A percentile compares a stretch with the other conserved stretches of the same genome.
phyloP scores from a whole-genome alignment of 2,888 invertebrate genomes.

The Parnassius smintheus region DNA sequence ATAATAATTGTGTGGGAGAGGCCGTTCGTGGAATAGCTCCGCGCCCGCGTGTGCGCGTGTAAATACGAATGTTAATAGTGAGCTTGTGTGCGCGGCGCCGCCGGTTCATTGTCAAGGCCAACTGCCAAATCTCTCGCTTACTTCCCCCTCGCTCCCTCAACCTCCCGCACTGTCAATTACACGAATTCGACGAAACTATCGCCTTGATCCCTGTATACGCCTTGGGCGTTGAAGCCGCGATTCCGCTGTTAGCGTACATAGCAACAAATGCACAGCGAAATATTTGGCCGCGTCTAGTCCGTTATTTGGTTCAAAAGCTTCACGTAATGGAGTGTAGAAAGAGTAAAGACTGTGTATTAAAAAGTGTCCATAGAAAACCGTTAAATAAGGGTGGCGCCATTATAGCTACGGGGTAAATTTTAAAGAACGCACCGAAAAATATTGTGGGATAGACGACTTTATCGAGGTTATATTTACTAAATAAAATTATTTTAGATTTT shows the following conservation, averaged over 20 bases:
- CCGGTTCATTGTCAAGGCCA: constrained; percentile 80
- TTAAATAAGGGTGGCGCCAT: too few species aligned
- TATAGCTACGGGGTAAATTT: too few species aligned
- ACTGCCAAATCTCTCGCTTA: constrained; percentile 76
- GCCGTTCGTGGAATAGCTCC: constrained; percentile 70
- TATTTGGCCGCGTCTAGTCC: neutral
- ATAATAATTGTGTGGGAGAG: constrained; percentile 68
- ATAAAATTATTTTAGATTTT: too few species aligned
- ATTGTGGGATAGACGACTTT: too few species aligned
- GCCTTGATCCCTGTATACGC: constrained; percentile 50
- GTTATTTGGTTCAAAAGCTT: constrained; percentile 33
- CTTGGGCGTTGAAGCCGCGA: constrained; percentile 44
- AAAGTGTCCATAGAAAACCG: too few species aligned
- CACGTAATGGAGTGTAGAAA: constrained; percentile 32
- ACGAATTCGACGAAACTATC: constrained; percentile 60
- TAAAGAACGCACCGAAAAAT: too few species aligned
- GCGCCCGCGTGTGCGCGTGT: constrained; percentile 58
- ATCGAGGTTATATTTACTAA: too few species aligned
- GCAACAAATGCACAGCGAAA: constrained; percentile 43
- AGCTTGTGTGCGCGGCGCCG: constrained; percentile 68
- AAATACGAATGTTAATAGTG: constrained; percentile 42
- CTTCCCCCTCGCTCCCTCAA: constrained; percentile 45
- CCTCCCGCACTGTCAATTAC: constrained; percentile 59
- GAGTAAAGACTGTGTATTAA: too few species aligned
- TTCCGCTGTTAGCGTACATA: constrained; percentile 34